A percentile compares a stretch with the other conserved stretches of the same genome.
Conservation (phyloP, 2,888 invertebrate genomes). For the Nemurella pictetii region DNA sequence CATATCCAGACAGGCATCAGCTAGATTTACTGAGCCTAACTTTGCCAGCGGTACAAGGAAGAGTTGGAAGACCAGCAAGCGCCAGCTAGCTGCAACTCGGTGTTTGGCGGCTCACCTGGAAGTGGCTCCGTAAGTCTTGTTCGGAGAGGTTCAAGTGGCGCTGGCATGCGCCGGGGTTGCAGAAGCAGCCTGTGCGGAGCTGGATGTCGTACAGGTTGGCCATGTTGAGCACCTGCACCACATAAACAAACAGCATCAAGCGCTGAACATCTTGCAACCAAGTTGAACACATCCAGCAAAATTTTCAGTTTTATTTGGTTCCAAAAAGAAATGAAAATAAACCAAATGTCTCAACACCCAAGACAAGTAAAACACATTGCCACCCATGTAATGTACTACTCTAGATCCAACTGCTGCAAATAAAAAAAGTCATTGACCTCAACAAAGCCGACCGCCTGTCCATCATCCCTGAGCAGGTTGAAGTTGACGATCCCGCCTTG, state of each 20-base stretch:
- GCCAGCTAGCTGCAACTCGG: too few species aligned
- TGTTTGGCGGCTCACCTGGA: constrained; percentile 65
- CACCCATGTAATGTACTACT: background rate
- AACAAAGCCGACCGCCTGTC: constrained; percentile 82
- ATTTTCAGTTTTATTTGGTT: background rate
- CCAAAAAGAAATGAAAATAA: background rate
- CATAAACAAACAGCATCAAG: too few species aligned
- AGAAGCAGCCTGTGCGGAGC: constrained; percentile 92
- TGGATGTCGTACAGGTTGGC: constrained; percentile 84
- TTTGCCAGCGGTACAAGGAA: too few species aligned
- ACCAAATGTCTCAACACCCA: background rate
- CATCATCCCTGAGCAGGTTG: constrained; percentile 77
- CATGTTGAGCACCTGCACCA: constrained; percentile 84
- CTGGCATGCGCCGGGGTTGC: constrained; percentile 95
- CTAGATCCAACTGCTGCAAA: background rate
- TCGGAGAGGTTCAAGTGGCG: constrained; percentile 70
- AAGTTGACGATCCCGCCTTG: constrained; percentile 92
- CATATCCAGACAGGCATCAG: too few species aligned
- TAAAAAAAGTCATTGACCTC: constrained; percentile 62
- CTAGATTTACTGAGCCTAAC: too few species aligned
- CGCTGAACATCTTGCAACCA: too few species aligned
- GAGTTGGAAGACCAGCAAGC: too few species aligned
- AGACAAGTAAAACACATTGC: background rate
- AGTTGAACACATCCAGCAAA: too few species aligned
- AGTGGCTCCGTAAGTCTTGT: constrained; percentile 73